Conservation (phyloP, 2,113 vertebrate genomes). For the Cavia porcellus region DNA sequence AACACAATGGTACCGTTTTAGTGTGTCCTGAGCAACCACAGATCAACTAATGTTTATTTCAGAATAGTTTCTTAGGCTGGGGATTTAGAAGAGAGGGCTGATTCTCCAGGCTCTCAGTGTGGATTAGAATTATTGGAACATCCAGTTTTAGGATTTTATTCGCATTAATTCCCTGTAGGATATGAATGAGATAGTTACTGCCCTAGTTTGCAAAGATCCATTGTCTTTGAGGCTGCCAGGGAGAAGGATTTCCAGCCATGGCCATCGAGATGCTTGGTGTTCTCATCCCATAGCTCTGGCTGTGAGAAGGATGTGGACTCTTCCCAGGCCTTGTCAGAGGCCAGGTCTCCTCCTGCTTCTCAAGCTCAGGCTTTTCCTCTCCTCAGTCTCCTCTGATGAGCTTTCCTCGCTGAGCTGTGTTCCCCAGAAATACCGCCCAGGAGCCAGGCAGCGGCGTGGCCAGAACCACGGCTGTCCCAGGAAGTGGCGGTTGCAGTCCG, state of each 20-base stretch:
- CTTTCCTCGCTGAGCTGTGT: conserved; percentile 49
- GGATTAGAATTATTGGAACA: background rate
- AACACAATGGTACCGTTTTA: background rate
- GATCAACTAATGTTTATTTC: background rate
- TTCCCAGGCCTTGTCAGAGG: background rate
- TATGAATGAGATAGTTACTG: background rate
- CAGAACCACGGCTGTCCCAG: background rate
- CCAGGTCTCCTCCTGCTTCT: background rate
- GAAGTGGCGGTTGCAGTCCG: conserved; percentile 7
- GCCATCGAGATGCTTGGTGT: background rate
- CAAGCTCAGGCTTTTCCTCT: conserved; percentile 9
- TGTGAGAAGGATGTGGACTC: background rate
- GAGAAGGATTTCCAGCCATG: background rate
- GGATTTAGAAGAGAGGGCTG: background rate
- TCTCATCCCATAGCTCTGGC: background rate
- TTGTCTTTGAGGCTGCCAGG: background rate
- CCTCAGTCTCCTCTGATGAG: conserved; percentile 82
- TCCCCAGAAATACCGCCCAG: background rate
- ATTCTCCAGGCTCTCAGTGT: background rate
- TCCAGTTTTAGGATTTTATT: conserved; percentile 50
- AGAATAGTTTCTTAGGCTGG: conserved; percentile 41
- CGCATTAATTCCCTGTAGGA: background rate
- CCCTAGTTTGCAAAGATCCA: conserved; percentile 2
- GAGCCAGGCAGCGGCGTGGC: background rate
- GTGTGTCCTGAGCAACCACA: background rate